These are phyloP conservation scores for Halichoeres trimaculatus DNA, from an alignment of 2,113 vertebrate species.

Conservation along the genomic window DNA sequence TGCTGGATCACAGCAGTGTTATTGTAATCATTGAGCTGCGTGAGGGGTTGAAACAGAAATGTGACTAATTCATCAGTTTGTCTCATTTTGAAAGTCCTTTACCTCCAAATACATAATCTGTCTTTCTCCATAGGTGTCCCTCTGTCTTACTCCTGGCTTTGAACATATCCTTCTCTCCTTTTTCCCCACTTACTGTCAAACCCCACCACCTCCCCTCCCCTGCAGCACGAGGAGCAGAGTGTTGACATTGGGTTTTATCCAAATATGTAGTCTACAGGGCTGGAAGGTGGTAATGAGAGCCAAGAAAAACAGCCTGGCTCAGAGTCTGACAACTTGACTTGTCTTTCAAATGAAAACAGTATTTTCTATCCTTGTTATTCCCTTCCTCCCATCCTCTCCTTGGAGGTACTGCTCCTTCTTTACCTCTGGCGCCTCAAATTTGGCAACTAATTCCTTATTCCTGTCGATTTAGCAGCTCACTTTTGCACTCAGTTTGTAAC, in stretches of 20 bases:
- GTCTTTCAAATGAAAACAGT: constrained; percentile 78
- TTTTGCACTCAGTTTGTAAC: not conserved
- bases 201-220: constrained; percentile 56
- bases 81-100: not conserved
- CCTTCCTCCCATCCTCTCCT: constrained; percentile 44
- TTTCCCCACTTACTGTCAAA: constrained; percentile 28
- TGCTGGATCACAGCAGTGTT: constrained; percentile 67
- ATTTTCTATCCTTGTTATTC: constrained; percentile 75
- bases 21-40: constrained; percentile 72
- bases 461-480: constrained; percentile 10
- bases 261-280: constrained; percentile 78
- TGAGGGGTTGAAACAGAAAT: constrained; percentile 44
- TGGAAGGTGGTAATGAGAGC: constrained; percentile 74
- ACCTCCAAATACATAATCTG: not conserved
- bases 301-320: constrained; percentile 81
- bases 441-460: constrained; percentile 44
- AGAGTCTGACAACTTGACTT: constrained; percentile 72
- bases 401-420: constrained; percentile 4
- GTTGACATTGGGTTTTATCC: constrained; percentile 79
- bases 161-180: constrained; percentile 12
- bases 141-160: constrained; percentile 12
- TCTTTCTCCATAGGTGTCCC: not conserved
- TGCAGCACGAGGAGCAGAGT: constrained; percentile 62
- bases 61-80: not conserved
- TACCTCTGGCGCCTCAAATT: constrained; percentile 39